Percentiles rank a stretch among this genome's conserved stretches.
Conservation (phyloP, 2,888 invertebrate genomes). For the Dasysyrphus albostriatus region DNA sequence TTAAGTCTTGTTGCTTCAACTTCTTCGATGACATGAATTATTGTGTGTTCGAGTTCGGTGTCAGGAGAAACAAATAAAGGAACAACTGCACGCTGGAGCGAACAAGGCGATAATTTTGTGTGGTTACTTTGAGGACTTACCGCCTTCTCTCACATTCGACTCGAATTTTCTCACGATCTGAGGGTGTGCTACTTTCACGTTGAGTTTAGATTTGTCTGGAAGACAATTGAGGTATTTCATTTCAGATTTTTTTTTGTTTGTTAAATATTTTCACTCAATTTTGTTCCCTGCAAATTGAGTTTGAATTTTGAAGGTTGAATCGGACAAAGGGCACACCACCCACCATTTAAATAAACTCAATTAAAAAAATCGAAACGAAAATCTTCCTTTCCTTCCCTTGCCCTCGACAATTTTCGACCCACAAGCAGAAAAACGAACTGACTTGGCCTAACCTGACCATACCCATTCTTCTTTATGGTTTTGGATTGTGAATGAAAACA, state of each 20-base stretch:
- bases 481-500: not conserved
- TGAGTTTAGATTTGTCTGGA: conserved; percentile 9
- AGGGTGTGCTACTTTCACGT: not conserved
- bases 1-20: conserved; percentile 51
- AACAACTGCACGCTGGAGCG: not conserved
- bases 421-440: not conserved
- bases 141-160: conserved; percentile 31
- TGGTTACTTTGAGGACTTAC: conserved; percentile 66
- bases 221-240: conserved; percentile 53
- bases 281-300: conserved; percentile 60
- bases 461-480: conserved; percentile 49
- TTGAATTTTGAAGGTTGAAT: conserved; percentile 64
- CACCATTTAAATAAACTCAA: not conserved
- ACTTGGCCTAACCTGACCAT: not conserved
- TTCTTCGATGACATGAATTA: conserved; percentile 62
- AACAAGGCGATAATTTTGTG: conserved; percentile 50
- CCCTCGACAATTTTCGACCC: not conserved
- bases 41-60: conserved; percentile 2
- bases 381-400: not conserved
- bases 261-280: no score
- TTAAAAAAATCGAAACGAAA: not conserved
- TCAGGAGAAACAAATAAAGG: conserved; percentile 12
- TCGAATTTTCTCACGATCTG: conserved; percentile 3
- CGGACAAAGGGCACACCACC: conserved; percentile 39
- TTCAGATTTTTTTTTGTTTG: no score